phyloP scores from a whole-genome alignment of 2,113 vertebrate species.

The Pterocles burchelli region DNA sequence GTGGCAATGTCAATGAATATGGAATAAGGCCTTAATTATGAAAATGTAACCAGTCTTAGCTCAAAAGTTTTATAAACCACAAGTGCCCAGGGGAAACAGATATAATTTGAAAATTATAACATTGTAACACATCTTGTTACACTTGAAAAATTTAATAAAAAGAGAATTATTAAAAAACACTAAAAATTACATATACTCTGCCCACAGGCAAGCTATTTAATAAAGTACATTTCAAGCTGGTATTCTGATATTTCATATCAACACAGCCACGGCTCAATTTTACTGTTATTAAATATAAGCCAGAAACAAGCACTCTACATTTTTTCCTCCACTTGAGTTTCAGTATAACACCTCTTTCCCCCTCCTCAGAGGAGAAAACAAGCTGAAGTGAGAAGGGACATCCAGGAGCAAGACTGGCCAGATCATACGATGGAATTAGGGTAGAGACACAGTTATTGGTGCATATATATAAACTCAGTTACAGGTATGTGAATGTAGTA shows the following conservation, averaged over 20 bases:
- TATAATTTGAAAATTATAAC: neutral
- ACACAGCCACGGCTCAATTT: neutral
- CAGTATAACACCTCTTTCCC: neutral
- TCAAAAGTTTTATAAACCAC: neutral
- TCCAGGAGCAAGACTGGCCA: neutral
- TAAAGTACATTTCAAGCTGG: neutral
- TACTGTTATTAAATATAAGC: neutral
- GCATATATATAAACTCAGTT: neutral
- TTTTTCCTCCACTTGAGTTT: neutral
- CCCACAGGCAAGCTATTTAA: neutral
- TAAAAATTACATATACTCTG: neutral
- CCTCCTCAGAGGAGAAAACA: neutral
- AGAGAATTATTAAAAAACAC: neutral
- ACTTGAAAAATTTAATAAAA: constrained; percentile 13
- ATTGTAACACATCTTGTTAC: neutral
- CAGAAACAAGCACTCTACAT: neutral
- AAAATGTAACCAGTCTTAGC: neutral
- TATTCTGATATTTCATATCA: neutral
- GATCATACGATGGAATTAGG: neutral
- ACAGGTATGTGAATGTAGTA: neutral
- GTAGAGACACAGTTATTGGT: neutral
- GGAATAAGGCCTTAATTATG: neutral
- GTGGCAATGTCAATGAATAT: neutral
- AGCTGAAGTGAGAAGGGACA: neutral
- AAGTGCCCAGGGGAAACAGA: neutral